Evolutionary conservation across 2,888 invertebrate species (phyloP).

Genomic region (Coleophora deauratella): DNA sequence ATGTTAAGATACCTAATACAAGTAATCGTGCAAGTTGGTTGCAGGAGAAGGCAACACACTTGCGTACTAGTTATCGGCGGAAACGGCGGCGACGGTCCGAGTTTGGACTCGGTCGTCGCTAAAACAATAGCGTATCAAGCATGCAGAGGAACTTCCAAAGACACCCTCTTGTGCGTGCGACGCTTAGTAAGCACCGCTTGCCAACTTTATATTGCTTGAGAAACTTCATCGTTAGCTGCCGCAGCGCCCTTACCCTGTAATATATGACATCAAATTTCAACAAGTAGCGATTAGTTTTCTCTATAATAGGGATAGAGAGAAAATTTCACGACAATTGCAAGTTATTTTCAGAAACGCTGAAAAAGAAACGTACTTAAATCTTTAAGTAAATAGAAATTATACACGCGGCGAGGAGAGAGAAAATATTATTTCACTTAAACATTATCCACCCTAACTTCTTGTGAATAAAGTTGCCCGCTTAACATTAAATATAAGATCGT

Average conservation of each 20-base stretch:
- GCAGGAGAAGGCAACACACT: slow-evolving; percentile 45
- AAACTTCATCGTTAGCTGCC: slow-evolving; percentile 50
- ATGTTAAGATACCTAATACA: slow-evolving; percentile 58
- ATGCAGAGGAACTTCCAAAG: slow-evolving; percentile 68
- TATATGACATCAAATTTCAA: slow-evolving; percentile 27
- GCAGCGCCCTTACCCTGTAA: slow-evolving; percentile 36
- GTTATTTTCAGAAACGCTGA: no score
- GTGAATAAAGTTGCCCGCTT: slow-evolving; percentile 50
- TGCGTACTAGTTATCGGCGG: slow-evolving; percentile 42
- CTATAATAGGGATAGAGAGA: no score
- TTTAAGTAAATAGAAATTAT: no score
- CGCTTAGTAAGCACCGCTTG: slow-evolving; percentile 53
- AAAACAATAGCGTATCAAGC: slow-evolving; percentile 70
- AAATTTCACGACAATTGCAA: no score
- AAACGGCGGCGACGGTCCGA: slow-evolving; percentile 42
- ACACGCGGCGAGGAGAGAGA: no score
- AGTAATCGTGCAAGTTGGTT: slow-evolving; percentile 58
- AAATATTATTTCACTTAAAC: slow-evolving; percentile 29
- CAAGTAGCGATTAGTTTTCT: slow-evolving; percentile 19
- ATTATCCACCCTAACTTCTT: slow-evolving; percentile 35
- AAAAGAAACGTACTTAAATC: no score
- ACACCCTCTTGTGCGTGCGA: slow-evolving; percentile 66
- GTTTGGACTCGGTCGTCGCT: slow-evolving; percentile 52
- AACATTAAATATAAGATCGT: slow-evolving; percentile 61
- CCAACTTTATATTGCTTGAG: slow-evolving; percentile 67